phyloP scores from a whole-genome alignment of 2,113 vertebrate species.

The Amazona guildingii region DNA sequence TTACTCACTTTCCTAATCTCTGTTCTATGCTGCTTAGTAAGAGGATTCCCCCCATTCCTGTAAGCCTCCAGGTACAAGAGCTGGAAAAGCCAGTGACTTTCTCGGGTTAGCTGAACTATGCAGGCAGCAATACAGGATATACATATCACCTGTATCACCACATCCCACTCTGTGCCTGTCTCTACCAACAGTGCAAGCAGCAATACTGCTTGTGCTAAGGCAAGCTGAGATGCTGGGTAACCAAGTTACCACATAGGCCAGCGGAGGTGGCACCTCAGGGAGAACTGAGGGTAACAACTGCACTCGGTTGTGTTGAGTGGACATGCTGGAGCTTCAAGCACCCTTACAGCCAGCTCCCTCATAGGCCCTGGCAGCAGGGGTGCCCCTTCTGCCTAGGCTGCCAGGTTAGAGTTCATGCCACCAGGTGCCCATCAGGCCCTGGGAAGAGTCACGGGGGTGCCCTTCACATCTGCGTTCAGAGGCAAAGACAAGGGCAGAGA shows the following conservation, averaged over 20 bases:
- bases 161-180: rapidly evolving
- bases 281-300: not conserved
- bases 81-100: not conserved
- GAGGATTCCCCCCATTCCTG: not conserved
- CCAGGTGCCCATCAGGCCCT: rapidly evolving
- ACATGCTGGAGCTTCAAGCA: not conserved
- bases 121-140: rapidly evolving
- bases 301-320: rapidly evolving
- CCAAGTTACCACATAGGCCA: not conserved
- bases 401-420: not conserved
- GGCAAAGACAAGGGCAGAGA: not conserved
- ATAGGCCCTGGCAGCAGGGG: rapidly evolving
- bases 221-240: not conserved
- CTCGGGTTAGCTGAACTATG: not conserved
- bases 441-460: not conserved
- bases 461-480: not conserved
- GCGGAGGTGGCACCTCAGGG: not conserved
- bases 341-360: not conserved
- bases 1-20: not conserved
- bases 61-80: not conserved
- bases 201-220: not conserved
- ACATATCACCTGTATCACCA: not conserved
- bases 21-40: rapidly evolving
- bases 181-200: rapidly evolving
- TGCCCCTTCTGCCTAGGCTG: not conserved